A percentile compares a stretch with the other conserved stretches of the same genome.
Evolutionary conservation across 2,888 invertebrate species (phyloP).

Genomic region (Charanyca ferruginea): DNA sequence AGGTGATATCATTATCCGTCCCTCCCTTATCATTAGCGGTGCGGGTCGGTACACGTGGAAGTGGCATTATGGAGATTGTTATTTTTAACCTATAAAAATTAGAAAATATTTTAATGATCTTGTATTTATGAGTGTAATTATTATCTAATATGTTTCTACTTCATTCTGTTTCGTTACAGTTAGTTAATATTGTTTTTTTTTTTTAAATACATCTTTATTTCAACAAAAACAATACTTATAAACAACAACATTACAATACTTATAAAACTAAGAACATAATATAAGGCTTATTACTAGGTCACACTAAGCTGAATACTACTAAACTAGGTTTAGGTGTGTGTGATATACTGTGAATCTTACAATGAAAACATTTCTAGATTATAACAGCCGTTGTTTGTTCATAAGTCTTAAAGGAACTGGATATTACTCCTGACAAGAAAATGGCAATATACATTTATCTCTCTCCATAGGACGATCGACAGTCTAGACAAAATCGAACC

Average conservation of each 20-base stretch:
- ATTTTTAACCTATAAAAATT: slow-evolving; percentile 9
- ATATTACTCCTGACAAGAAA: slow-evolving; percentile 12
- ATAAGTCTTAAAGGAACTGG: not conserved
- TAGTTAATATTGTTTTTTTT: not conserved
- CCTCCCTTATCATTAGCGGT: slow-evolving; percentile 28
- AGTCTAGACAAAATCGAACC: too few species aligned
- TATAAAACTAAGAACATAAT: too few species aligned
- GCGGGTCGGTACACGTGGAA: slow-evolving; percentile 6
- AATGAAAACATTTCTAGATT: not conserved
- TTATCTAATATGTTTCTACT: not conserved
- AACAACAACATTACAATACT: too few species aligned
- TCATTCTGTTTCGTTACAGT: not conserved
- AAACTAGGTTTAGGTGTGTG: too few species aligned
- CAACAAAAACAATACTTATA: too few species aligned
- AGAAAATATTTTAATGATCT: not conserved
- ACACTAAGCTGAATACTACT: too few species aligned
- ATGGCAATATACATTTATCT: not conserved
- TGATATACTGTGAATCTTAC: too few species aligned
- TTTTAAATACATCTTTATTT: too few species aligned
- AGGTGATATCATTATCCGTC: slow-evolving; percentile 45
- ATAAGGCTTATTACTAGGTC: too few species aligned
- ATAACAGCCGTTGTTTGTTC: not conserved
- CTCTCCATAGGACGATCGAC: too few species aligned
- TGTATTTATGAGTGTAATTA: not conserved
- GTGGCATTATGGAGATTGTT: not conserved